Evolutionary conservation across 2,797 vertebrate species (phyloP).

Genomic region (Sibirionetta formosa): DNA sequence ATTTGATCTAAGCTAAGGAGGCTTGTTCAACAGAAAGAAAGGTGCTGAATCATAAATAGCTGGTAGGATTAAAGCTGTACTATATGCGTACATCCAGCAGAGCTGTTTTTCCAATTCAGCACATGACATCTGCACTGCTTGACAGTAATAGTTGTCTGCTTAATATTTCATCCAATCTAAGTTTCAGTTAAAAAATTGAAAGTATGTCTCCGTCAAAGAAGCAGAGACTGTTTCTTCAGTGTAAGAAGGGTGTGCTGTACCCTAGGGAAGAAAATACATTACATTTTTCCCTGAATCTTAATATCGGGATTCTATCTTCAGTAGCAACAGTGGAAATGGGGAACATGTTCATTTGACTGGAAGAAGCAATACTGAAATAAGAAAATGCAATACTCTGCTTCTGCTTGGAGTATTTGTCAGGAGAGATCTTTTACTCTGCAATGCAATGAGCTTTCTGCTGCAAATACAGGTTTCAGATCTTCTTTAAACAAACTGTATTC

Average conservation of each 20-base stretch:
- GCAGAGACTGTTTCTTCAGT: not conserved
- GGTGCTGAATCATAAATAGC: not conserved
- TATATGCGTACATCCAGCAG: not conserved
- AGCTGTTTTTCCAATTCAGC: not conserved
- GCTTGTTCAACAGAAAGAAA: not conserved
- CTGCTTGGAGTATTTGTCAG: not conserved
- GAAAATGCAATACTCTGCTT: not conserved
- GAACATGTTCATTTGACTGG: not conserved
- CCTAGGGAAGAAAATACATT: not conserved
- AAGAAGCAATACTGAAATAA: not conserved
- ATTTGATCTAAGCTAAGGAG: not conserved
- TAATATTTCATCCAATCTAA: not conserved
- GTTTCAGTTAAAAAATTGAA: not conserved
- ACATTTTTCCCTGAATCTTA: not conserved
- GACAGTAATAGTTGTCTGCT: not conserved
- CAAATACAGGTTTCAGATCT: not conserved
- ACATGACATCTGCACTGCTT: not conserved
- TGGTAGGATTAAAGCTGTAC: not conserved
- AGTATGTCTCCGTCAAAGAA: not conserved
- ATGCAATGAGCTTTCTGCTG: not conserved
- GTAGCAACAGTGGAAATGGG: not conserved
- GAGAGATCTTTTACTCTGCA: not conserved
- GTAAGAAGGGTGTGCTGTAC: not conserved
- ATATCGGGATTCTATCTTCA: no score
- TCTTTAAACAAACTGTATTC: not conserved